These are phyloP conservation scores for Cyaniris semiargus DNA, from an alignment of 2,888 invertebrate genomes.

Conservation along the genomic window DNA sequence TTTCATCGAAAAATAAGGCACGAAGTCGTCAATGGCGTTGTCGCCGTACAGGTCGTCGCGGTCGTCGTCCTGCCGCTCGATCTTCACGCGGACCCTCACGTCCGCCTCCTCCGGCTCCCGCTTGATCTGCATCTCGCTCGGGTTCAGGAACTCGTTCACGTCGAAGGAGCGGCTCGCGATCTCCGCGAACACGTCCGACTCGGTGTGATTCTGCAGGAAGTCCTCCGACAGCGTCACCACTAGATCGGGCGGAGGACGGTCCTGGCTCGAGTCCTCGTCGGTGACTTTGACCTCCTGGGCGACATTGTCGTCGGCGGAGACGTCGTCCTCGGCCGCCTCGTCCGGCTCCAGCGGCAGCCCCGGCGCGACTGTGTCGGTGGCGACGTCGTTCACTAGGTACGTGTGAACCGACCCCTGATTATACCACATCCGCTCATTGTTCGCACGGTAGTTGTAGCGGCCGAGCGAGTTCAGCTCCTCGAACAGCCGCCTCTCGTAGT, in stretches of 20 bases:
- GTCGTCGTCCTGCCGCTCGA: slow-evolving; percentile 60
- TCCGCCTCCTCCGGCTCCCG: slow-evolving; percentile 53
- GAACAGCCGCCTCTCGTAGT: slow-evolving; percentile 86
- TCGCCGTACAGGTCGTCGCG: slow-evolving; percentile 66
- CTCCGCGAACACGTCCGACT: slow-evolving; percentile 67
- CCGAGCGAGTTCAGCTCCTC: slow-evolving; percentile 87
- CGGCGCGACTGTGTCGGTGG: slow-evolving; percentile 70
- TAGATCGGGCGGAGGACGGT: slow-evolving; percentile 53
- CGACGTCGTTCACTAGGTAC: slow-evolving; percentile 75
- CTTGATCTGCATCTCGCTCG: slow-evolving; percentile 69
- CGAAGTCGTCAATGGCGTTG: slow-evolving; percentile 70
- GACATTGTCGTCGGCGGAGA: slow-evolving; percentile 72
- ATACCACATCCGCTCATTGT: slow-evolving; percentile 72
- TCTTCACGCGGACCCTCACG: slow-evolving; percentile 58
- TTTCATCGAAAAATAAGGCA: slow-evolving; percentile 66
- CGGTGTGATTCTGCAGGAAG: slow-evolving; percentile 62
- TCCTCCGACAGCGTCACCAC: slow-evolving; percentile 68
- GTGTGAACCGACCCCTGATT: slow-evolving; percentile 68
- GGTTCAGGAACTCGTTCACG: slow-evolving; percentile 69
- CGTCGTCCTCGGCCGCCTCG: slow-evolving; percentile 58
- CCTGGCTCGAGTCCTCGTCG: slow-evolving; percentile 58
- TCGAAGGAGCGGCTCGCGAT: slow-evolving; percentile 70
- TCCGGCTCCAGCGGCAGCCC: slow-evolving; percentile 59
- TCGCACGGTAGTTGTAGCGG: slow-evolving; percentile 60
- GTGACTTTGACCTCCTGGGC: slow-evolving; percentile 70